phyloP scores from a whole-genome alignment of 2,113 vertebrate species.

The Meleagris gallopavo region DNA sequence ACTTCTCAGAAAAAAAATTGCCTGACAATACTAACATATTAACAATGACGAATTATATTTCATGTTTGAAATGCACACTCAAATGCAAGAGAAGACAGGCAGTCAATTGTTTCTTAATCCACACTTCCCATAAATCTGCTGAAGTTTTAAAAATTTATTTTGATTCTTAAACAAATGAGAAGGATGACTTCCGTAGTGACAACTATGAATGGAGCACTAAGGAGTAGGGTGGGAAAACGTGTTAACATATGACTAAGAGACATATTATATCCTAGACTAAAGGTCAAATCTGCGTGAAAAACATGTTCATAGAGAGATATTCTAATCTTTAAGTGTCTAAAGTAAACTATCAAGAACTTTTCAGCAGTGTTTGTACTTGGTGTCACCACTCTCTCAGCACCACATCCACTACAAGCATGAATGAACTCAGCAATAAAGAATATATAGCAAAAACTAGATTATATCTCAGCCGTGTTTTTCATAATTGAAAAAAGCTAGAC shows the following conservation, averaged over 20 bases:
- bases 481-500: slow-evolving; percentile 3
- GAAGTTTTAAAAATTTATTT: neutral
- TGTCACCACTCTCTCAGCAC: slow-evolving; percentile 79
- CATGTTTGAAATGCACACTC: neutral
- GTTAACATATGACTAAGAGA: slow-evolving; percentile 67
- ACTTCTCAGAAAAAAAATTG: neutral
- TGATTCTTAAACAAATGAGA: slow-evolving; percentile 34
- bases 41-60: neutral
- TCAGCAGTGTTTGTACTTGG: slow-evolving; percentile 73
- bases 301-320: slow-evolving; percentile 64
- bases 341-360: slow-evolving; percentile 77
- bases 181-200: slow-evolving; percentile 43
- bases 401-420: slow-evolving; percentile 61
- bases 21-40: neutral
- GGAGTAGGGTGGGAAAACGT: slow-evolving; percentile 13
- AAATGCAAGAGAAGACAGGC: neutral
- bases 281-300: slow-evolving; percentile 74
- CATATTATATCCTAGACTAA: slow-evolving; percentile 67
- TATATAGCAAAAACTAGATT: slow-evolving; percentile 56
- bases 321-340: slow-evolving; percentile 77
- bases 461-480: slow-evolving; percentile 57
- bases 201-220: slow-evolving; percentile 29
- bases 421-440: slow-evolving; percentile 64
- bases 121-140: neutral
- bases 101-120: neutral